phyloP scores from a whole-genome alignment of 2,888 invertebrate species.

The Mythimna loreyi region DNA sequence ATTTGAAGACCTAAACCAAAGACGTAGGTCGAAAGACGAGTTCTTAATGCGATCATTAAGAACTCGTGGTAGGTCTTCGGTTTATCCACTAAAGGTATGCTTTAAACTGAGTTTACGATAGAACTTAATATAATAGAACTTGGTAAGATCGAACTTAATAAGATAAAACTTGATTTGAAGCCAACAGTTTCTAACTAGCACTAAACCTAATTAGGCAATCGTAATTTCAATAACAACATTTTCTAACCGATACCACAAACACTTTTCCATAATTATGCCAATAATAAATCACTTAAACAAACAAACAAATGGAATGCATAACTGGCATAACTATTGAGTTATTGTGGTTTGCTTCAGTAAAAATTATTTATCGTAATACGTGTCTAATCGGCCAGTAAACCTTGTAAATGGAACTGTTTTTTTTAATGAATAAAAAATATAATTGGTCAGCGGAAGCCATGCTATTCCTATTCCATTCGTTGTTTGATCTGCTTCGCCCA shows the following conservation, averaged over 20 bases:
- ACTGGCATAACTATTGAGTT: slow-evolving; percentile 53
- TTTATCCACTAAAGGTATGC: not conserved
- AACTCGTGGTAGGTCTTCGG: no score
- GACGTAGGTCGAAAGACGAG: no score
- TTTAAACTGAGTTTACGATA: not conserved
- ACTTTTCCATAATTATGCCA: slow-evolving; percentile 32
- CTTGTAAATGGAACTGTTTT: slow-evolving; percentile 76
- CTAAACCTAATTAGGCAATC: slow-evolving; percentile 7
- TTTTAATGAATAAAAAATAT: slow-evolving; percentile 78
- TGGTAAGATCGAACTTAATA: no score
- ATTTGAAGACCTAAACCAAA: no score
- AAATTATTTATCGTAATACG: slow-evolving; percentile 76
- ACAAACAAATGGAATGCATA: slow-evolving; percentile 35
- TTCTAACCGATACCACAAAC: slow-evolving; percentile 28
- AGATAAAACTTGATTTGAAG: not conserved
- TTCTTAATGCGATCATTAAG: no score
- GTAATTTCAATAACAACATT: slow-evolving; percentile 14
- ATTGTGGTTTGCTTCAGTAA: slow-evolving; percentile 70
- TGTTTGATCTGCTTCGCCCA: slow-evolving; percentile 54
- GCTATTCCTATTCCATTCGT: slow-evolving; percentile 79
- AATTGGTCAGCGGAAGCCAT: slow-evolving; percentile 86
- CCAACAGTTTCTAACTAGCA: not conserved
- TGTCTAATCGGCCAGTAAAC: slow-evolving; percentile 84
- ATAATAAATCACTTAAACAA: slow-evolving; percentile 37
- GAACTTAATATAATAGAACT: not conserved